Base-by-base conservation (phyloP, 2,113 vertebrate genomes). In the Osmerus eperlanus region DNA sequence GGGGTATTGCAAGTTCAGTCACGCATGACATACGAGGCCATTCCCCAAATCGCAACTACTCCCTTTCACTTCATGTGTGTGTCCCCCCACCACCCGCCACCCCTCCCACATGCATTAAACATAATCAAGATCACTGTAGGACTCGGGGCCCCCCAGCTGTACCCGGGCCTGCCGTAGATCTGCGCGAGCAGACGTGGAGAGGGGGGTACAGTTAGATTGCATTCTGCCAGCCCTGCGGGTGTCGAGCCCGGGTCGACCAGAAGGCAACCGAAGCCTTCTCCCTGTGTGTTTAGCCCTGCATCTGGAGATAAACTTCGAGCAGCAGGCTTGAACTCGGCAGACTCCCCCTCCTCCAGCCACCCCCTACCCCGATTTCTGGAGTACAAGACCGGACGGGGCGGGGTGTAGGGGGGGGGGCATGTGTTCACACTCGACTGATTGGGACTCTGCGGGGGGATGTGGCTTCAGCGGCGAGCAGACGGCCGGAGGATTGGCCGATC, bases 181-280 rank as follows among this genome's bases (percentile, higher is more conserved):
- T 62, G 23, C 11, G 28, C 25, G 9, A 3, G 19, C 23, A 60
- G n/a, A 60, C 19, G 11, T 23, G 13, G 1, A 58, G 19, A 19
- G 58, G 3, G 3, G 23, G 21, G 3, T 60, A 62, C 6, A 7
- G 25, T 62, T 3, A 69, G 67, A 69, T 58, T 69, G 54, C 67
- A 59, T 69, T 69, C 67, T 58, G 67, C 19, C 19, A n/a, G 16
- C 66, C 59, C 67, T 41, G 18, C n/a, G 67, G 68, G 55, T 18
- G 55, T 23, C 28, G 41, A 13, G 14, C 59, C 11, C 51, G 55
- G 16, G 6, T 18, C 23, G 12, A 23, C n/a, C 67, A 32, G 23
- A 56, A 52, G 56, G 9, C 4, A 19, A 25, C 13, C 18, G 25
- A 18, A 23, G 3, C 21, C 59, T 28, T 13, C 23, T 21, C 59